Evolutionary conservation across 2,113 vertebrate species (phyloP).

Genomic region (Lycocorax pyrrhopterus): DNA sequence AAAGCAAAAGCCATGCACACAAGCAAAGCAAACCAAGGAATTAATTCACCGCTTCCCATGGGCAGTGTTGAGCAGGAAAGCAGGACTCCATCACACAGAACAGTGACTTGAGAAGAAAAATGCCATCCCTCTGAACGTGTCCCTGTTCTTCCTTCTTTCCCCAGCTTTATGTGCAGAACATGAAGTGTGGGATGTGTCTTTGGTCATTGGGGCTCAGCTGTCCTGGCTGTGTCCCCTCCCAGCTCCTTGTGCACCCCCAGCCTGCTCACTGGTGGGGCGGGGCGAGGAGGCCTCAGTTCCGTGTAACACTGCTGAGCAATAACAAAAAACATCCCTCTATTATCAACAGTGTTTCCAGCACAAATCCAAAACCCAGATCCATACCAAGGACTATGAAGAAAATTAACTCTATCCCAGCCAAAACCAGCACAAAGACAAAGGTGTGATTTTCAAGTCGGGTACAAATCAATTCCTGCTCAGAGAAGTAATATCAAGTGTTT

Average conservation of each 20-base stretch:
- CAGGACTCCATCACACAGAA: background rate
- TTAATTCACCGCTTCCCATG: background rate
- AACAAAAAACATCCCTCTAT: background rate
- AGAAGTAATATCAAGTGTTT: background rate
- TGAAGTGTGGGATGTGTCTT: background rate
- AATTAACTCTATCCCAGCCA: background rate
- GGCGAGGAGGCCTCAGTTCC: background rate
- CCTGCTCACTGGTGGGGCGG: background rate
- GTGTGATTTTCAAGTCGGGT: background rate
- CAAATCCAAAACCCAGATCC: background rate
- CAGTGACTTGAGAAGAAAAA: background rate
- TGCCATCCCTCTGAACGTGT: too few relatives aligned
- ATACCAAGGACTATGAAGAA: background rate
- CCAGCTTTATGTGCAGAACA: background rate
- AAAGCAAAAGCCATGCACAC: background rate
- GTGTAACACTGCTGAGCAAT: background rate
- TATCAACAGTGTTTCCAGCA: background rate
- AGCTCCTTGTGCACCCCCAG: background rate
- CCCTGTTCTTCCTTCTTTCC: background rate
- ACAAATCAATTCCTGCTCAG: background rate
- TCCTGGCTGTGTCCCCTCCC: background rate
- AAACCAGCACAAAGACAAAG: background rate
- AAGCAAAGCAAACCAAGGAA: background rate
- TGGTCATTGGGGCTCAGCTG: background rate
- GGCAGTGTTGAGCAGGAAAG: background rate